Conservation (phyloP, 2,888 invertebrate species). For the Drosophila glabriapex region DNA sequence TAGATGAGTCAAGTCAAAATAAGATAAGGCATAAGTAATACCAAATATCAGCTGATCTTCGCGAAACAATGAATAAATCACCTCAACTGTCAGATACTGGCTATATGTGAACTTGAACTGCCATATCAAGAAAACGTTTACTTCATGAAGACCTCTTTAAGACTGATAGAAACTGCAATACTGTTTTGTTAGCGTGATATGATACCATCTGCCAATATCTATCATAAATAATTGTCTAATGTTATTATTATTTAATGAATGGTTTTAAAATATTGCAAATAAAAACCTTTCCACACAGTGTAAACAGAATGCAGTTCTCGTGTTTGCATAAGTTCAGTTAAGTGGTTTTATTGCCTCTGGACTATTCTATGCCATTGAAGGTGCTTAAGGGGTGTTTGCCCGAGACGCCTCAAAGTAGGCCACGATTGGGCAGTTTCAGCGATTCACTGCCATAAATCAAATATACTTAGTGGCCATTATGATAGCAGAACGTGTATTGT, state of each 20-base stretch:
- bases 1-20: not conserved
- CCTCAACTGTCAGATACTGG: not conserved
- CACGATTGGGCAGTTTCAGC: conserved; percentile 1
- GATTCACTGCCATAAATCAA: conserved; percentile 39
- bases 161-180: not conserved
- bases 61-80: not conserved
- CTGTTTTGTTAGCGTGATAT: not conserved
- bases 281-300: not conserved
- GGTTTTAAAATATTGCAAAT: not conserved
- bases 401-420: conserved; percentile 51
- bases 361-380: not conserved
- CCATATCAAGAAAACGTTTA: not conserved
- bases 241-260: not conserved
- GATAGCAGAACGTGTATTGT: conserved; percentile 36
- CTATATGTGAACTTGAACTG: not conserved
- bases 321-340: not conserved
- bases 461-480: conserved; percentile 41
- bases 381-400: not conserved
- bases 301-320: not conserved
- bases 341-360: not conserved
- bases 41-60: not conserved
- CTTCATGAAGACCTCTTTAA: not conserved
- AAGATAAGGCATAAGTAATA: not conserved
- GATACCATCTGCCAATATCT: not conserved
- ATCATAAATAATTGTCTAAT: not conserved